Evolutionary conservation across 2,113 vertebrate species (phyloP), one percentile per base, ranked within the genome.

Genomic region (Perccottus glenii): DNA sequence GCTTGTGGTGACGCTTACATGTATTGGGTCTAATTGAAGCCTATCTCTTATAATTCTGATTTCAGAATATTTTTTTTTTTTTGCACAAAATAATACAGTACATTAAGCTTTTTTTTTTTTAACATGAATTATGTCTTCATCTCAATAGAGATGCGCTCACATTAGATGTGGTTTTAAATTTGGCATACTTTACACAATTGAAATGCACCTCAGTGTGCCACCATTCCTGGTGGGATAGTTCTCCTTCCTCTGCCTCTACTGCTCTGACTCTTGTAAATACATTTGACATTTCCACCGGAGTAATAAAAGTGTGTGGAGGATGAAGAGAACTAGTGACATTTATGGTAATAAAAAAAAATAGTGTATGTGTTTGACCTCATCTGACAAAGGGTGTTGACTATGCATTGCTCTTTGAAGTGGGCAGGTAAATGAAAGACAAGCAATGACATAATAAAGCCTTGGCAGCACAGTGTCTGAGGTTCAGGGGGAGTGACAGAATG

Each of bases 251-350:
- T 64, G 68, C 78, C 78, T 67, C 9, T 1, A 44, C 58, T 80
- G 59, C 84, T 85, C 73, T 75, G 78, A 77, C 78, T 88, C 77
- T 81, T 82, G 84, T 81, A 83, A 90, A 89, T 90, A 70, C 76
- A 67, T 82, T 74, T 93, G 90, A 92, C 90, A 92, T 93, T 93
- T 91, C 80, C 83, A 63, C 61, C 67, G 58, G 77, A 68, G 82
- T 83, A 87, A 89, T 90, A 88, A 85, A 90, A 88, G 73, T 75
- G 75, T 65, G 67, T 27, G 59, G 64, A 85, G 79, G 89, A 93
- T 91, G 87, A 91, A 93, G 88, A 84, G 81, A 81, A 72, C 85
- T 84, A 82, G 82, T 93, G 91, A 93, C 92, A 93, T 93, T 93
- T 91, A 91, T 93, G 91, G 87, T 93, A 92, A 92, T 92, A 88